phyloP scores from a whole-genome alignment of 2,797 vertebrate species.

The Pachyuromys duprasi region DNA sequence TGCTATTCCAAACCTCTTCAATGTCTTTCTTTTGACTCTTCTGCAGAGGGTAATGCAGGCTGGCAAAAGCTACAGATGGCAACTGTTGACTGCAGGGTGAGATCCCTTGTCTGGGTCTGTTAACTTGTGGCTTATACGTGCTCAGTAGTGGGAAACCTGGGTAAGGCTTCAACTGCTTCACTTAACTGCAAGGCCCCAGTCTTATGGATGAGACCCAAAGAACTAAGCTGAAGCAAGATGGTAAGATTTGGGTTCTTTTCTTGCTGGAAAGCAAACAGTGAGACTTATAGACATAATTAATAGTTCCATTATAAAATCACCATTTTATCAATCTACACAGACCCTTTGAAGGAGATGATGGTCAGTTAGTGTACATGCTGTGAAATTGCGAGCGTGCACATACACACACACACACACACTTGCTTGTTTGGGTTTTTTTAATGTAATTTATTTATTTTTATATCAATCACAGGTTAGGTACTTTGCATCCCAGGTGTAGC shows the following conservation, averaged over 20 bases:
- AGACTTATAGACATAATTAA: not conserved
- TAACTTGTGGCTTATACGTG: not conserved
- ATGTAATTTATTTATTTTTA: too few relatives aligned
- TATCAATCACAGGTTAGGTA: too few relatives aligned
- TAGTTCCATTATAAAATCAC: not conserved
- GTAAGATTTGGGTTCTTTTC: not conserved
- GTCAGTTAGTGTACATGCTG: not conserved
- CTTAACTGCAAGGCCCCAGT: not conserved
- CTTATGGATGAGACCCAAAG: not conserved
- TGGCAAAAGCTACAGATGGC: not conserved
- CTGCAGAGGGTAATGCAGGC: not conserved
- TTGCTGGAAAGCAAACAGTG: not conserved
- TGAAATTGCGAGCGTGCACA: not conserved
- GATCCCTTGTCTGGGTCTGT: not conserved
- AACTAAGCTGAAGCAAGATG: not conserved
- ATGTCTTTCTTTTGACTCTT: not conserved
- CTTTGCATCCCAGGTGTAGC: too few relatives aligned
- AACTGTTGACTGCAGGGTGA: not conserved
- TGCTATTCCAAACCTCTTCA: not conserved
- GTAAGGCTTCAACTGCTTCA: not conserved
- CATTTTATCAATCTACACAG: accelerated
- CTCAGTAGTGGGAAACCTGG: not conserved
- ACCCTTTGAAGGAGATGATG: not conserved
- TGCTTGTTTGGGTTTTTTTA: not conserved
- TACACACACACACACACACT: not conserved